A percentile compares a stretch with the other conserved stretches of the same genome.
Evolutionary conservation across 2,888 invertebrate species (phyloP).

Genomic region (Diaperis boleti): DNA sequence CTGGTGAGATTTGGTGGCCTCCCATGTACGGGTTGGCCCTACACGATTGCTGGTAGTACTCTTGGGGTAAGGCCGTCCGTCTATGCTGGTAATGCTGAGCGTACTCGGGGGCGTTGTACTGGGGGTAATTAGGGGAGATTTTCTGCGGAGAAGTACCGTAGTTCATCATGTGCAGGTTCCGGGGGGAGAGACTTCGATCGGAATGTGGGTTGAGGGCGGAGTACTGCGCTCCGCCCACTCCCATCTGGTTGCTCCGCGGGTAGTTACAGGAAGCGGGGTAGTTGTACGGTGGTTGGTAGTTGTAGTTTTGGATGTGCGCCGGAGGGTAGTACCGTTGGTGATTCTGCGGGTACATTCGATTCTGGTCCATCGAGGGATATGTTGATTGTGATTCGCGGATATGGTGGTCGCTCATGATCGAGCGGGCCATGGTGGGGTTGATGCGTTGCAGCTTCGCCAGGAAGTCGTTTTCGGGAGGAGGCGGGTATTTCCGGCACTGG

Average conservation of each 20-base stretch:
- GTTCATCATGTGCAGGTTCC: slow-evolving; percentile 53
- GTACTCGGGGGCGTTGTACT: slow-evolving; percentile 54
- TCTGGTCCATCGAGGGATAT: slow-evolving; percentile 55
- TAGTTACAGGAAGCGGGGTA: slow-evolving; percentile 44
- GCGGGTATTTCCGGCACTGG: slow-evolving; percentile 48
- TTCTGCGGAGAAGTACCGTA: slow-evolving; percentile 53
- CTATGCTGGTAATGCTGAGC: slow-evolving; percentile 60
- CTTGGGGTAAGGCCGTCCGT: slow-evolving; percentile 47
- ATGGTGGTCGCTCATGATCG: slow-evolving; percentile 61
- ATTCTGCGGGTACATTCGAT: slow-evolving; percentile 55
- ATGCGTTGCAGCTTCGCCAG: slow-evolving; percentile 59
- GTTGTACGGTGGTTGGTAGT: slow-evolving; percentile 48
- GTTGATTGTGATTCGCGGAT: slow-evolving; percentile 55
- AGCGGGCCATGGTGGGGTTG: slow-evolving; percentile 60
- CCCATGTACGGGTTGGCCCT: slow-evolving; percentile 51
- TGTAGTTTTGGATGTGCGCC: slow-evolving; percentile 45
- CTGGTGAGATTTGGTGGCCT: slow-evolving; percentile 52
- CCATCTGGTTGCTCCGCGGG: slow-evolving; percentile 48
- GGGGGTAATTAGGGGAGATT: slow-evolving; percentile 55
- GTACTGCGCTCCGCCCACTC: slow-evolving; percentile 44
- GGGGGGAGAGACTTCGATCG: slow-evolving; percentile 57
- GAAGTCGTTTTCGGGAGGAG: slow-evolving; percentile 57
- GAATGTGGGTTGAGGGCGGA: slow-evolving; percentile 47
- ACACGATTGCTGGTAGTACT: slow-evolving; percentile 49
- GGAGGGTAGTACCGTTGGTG: slow-evolving; percentile 55